Evolutionary conservation across 2,797 vertebrate genomes (phyloP).

Genomic region (Cyprinella venusta): DNA sequence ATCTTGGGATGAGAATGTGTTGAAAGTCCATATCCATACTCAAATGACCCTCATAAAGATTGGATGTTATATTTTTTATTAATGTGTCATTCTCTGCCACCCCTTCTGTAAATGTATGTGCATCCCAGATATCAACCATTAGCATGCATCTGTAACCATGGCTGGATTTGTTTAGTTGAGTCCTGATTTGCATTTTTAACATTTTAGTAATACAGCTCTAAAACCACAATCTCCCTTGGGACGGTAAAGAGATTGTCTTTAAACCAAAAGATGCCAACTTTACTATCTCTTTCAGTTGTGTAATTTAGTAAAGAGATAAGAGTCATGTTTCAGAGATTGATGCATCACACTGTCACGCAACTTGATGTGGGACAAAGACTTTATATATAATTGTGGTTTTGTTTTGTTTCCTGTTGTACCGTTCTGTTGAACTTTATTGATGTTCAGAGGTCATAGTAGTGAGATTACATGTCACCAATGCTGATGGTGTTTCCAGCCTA

Average conservation of each 20-base stretch:
- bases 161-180: not conserved
- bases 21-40: not conserved
- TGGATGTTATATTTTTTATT: conserved; percentile 11
- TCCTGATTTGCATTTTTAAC: not conserved
- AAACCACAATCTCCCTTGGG: not conserved
- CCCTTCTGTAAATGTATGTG: not conserved
- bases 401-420: no score
- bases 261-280: conserved; percentile 1
- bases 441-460: not conserved
- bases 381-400: conserved; percentile 38
- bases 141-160: not conserved
- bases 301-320: conserved; percentile 32
- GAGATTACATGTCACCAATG: not conserved
- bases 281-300: conserved; percentile 19
- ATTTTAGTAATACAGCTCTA: not conserved
- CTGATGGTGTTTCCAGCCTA: not conserved
- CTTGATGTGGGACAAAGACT: not conserved
- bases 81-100: not conserved
- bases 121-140: not conserved
- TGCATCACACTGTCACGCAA: not conserved
- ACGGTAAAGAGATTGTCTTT: not conserved
- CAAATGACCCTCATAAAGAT: conserved; percentile 32
- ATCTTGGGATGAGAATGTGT: no score
- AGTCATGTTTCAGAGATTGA: not conserved
- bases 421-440: conserved; percentile 1